These are phyloP conservation scores for Otus sunia DNA, from an alignment of 2,113 vertebrate genomes.

Conservation along the genomic window DNA sequence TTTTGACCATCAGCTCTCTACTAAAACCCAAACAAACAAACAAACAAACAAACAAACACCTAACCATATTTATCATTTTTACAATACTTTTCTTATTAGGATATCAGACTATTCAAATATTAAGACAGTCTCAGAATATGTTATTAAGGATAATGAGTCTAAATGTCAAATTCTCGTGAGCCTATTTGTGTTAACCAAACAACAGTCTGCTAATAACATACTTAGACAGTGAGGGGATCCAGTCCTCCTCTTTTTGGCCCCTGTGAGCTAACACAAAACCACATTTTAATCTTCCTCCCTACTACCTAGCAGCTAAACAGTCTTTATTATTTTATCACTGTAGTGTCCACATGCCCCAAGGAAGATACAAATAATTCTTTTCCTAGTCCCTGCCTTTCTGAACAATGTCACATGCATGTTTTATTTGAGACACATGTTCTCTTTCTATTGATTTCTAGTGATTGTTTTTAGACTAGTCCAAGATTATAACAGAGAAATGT, in stretches of 20 bases:
- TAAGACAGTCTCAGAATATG: background rate
- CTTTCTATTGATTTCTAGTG: background rate
- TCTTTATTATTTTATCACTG: background rate
- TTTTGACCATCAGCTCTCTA: background rate
- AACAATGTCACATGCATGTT: background rate
- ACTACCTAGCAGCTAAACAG: background rate
- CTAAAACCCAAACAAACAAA: background rate
- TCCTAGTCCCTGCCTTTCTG: background rate
- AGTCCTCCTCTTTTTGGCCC: background rate
- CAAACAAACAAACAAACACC: fast-evolving
- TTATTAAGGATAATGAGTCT: background rate
- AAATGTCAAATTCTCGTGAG: background rate
- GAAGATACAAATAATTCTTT: background rate
- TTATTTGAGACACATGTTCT: background rate
- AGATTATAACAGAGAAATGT: background rate
- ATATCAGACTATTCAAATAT: background rate
- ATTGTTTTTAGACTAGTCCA: background rate
- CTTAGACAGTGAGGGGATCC: background rate
- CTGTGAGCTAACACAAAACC: background rate
- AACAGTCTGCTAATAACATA: background rate
- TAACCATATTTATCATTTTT: background rate
- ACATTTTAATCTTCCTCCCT: background rate
- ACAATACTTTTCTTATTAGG: background rate
- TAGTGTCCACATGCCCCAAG: background rate
- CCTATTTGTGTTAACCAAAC: background rate